Percentiles rank a stretch among this genome's conserved stretches.
These are phyloP conservation scores for Platygyra sinensis DNA, from an alignment of 64 coral and sea anemone species.

Conservation along the genomic window DNA sequence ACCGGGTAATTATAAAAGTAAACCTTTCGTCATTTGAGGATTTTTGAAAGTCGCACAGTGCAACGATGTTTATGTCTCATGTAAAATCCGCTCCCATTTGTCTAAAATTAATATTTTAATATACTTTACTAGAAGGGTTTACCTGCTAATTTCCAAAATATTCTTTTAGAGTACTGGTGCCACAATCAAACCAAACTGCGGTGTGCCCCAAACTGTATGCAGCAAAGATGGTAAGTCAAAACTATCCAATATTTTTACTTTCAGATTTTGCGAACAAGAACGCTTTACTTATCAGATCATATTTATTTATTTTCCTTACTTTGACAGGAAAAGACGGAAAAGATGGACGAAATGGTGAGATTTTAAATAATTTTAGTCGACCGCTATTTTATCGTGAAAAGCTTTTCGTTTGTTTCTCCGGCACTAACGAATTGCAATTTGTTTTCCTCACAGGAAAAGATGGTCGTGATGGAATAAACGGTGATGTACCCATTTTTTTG, in stretches of 20 bases:
- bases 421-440: background rate
- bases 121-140: no score
- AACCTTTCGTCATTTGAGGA: background rate
- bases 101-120: no score
- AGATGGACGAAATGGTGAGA: conserved; percentile 19
- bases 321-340: conserved; percentile 9
- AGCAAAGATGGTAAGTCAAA: background rate
- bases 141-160: no score
- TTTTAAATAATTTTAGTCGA: background rate
- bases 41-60: no score
- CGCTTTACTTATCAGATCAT: background rate
- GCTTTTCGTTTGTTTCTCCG: background rate
- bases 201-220: background rate
- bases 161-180: background rate
- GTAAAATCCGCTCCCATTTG: no score
- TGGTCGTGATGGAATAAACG: background rate
- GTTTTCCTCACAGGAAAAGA: conserved; percentile 6
- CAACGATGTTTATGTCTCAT: no score
- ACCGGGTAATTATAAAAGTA: background rate
- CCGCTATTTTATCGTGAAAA: background rate
- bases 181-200: background rate
- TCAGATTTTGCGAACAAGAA: background rate
- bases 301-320: background rate
- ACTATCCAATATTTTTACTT: background rate
- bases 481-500: background rate